A percentile compares a stretch with the other conserved stretches of the same genome.
These are phyloP conservation scores for Acrossocheilus fasciatus DNA, from an alignment of 2,797 vertebrate species.

Conservation along the genomic window DNA sequence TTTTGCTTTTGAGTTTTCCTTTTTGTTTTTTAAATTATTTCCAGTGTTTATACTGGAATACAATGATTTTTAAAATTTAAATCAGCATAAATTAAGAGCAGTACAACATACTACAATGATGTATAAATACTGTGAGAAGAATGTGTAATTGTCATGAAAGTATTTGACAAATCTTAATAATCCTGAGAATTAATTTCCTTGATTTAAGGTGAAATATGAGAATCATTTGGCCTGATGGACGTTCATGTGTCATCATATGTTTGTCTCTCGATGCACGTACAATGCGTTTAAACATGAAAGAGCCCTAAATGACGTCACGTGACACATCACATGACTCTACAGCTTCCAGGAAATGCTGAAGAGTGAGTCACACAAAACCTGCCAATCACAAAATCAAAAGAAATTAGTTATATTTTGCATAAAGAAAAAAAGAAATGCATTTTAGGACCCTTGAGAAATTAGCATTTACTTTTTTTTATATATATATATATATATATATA, in stretches of 20 bases:
- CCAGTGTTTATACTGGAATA: background rate
- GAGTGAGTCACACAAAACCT: background rate
- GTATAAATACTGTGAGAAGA: background rate
- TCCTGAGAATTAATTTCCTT: background rate
- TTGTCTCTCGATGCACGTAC: background rate
- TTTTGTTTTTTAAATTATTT: background rate
- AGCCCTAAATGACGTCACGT: background rate
- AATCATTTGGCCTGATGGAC: background rate
- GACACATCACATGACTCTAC: background rate
- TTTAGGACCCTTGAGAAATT: too few species aligned
- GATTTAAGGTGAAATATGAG: slow-evolving; percentile 3
- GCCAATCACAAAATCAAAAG: background rate
- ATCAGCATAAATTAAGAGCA: background rate
- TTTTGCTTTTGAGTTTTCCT: background rate
- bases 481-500: too few species aligned
- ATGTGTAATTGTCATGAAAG: background rate
- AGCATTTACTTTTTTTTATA: background rate
- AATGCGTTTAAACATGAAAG: background rate
- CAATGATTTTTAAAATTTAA: background rate
- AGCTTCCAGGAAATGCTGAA: background rate
- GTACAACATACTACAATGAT: background rate
- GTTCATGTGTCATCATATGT: background rate
- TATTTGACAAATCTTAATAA: background rate
- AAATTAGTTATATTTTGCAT: background rate
- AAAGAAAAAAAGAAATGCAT: background rate